Percentiles rank a stretch among this genome's conserved stretches.
Conservation (phyloP, 35 echinoderm and acorn worm species). For the Diadema setosum region DNA sequence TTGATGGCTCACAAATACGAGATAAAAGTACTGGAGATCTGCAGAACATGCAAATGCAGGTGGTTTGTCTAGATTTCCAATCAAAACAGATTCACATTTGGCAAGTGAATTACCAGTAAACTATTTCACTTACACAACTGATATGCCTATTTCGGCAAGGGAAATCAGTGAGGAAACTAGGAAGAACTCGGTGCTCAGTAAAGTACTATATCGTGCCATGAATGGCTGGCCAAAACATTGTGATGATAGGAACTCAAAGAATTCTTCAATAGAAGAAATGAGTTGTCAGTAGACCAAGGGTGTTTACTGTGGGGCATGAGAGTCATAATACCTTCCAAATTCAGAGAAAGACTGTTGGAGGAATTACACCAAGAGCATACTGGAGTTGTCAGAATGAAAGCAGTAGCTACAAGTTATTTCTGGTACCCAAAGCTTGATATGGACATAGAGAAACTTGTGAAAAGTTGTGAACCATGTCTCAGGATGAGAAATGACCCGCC, state of each 20-base stretch:
- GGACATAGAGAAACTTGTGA: constrained; percentile 38
- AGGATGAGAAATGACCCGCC: constrained; percentile 7
- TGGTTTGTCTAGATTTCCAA: constrained; percentile 54
- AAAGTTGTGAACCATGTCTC: constrained; percentile 31
- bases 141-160: constrained; percentile 37
- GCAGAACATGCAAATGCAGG: constrained; percentile 63
- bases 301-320: constrained; percentile 51
- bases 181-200: constrained; percentile 43
- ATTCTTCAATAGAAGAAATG: constrained; percentile 21
- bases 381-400: constrained; percentile 57
- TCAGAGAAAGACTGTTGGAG: constrained; percentile 12
- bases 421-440: constrained; percentile 57
- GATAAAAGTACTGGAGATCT: constrained; percentile 53
- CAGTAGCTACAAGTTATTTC: constrained; percentile 29
- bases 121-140: constrained; percentile 65
- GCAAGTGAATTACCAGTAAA: constrained; percentile 61
- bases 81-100: background rate
- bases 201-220: constrained; percentile 56
- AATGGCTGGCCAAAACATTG: constrained; percentile 65
- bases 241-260: constrained; percentile 26
- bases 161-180: constrained; percentile 46
- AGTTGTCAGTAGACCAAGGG: constrained; percentile 59
- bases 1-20: constrained; percentile 65
- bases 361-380: constrained; percentile 57
- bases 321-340: constrained; percentile 35